Evolutionary conservation across 2,113 vertebrate genomes (phyloP), one percentile per base, ranked within the genome.

Genomic region (Dromaius novaehollandiae): DNA sequence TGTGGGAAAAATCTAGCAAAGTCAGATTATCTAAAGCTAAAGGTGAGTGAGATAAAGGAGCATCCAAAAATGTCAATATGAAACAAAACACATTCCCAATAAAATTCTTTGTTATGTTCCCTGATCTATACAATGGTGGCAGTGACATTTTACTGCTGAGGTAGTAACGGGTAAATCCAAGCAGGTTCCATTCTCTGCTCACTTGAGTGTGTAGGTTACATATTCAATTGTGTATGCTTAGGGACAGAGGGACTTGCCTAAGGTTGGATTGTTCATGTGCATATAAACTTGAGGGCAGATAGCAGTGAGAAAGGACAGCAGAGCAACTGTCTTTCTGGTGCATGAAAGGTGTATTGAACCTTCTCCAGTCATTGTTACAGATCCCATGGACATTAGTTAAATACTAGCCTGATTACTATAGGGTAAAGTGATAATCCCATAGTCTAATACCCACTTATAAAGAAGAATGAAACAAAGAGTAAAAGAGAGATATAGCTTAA

Each of bases 1-100:
- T 87, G 40, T 82, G 81, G 86, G 91, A 95, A 87, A 92, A 90
- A 64, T 40, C 81, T 82, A 91, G 93, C 84, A 88, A 69, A 87
- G n/a, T 51, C 78, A 82, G 15, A 79, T 82, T 50, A 74, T 92
- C 36, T 73, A 50, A 77, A 80, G 48, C 44, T 89, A 87, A 96
- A 93, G 94, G 46, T 94, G 93, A 86, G 48, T 65, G 13, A 93
- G 66, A 87, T 38, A 94, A 86, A 96, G 55, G 30, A 70, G n/a
- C 21, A 71, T 34, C 36, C 1, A 3, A 76, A 92, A 93, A 80
- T 82, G 58, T 20, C 50, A 28, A 3, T 65, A 38, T 56, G 50
- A 94, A 94, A n/a, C 24, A 46, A 73, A 88, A 86, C 58, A n/a
- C n/a, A 21, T 63, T 89, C 12, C 20, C 63, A 86, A 76, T 65